phyloP scores from a whole-genome alignment of 2,888 invertebrate species.

The Panorpa germanica region DNA sequence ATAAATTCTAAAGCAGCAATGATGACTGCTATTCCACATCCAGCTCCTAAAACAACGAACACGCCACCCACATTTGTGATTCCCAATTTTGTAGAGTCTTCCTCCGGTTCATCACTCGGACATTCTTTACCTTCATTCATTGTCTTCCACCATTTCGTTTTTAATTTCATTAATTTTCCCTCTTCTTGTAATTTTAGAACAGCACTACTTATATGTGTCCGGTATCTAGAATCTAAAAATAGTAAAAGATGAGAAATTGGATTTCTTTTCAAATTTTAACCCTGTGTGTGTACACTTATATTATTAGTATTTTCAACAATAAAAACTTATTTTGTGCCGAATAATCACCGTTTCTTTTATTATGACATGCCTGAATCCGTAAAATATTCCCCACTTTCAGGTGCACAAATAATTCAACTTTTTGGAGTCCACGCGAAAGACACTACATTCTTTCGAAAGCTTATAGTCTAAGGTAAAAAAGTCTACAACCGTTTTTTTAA shows the following conservation, averaged over 20 bases:
- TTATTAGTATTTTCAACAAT: too few relatives aligned
- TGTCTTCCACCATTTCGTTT: conserved; percentile 83
- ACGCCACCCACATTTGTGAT: conserved; percentile 79
- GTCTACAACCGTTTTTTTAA: too few relatives aligned
- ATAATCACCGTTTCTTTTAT: too few relatives aligned
- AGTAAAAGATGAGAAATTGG: conserved; percentile 8
- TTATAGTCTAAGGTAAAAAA: too few relatives aligned
- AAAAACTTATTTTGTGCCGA: too few relatives aligned
- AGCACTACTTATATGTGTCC: conserved; percentile 67
- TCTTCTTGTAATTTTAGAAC: conserved; percentile 81
- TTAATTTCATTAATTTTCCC: conserved; percentile 60
- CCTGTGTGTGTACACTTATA: too few relatives aligned
- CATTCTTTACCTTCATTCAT: conserved; percentile 39
- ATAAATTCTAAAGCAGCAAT: conserved; percentile 71
- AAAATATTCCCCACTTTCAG: too few relatives aligned
- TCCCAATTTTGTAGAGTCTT: conserved; percentile 28
- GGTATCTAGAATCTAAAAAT: conserved; percentile 48
- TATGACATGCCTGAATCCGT: too few relatives aligned
- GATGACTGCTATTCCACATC: conserved; percentile 47
- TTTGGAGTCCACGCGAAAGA: too few relatives aligned
- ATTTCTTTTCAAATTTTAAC: too few relatives aligned
- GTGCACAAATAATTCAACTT: too few relatives aligned
- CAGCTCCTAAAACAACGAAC: conserved; percentile 64
- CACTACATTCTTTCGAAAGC: too few relatives aligned
- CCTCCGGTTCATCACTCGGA: conserved; percentile 21